phyloP scores from a whole-genome alignment of 2,113 vertebrate genomes.

The Chaenogobius annularis region DNA sequence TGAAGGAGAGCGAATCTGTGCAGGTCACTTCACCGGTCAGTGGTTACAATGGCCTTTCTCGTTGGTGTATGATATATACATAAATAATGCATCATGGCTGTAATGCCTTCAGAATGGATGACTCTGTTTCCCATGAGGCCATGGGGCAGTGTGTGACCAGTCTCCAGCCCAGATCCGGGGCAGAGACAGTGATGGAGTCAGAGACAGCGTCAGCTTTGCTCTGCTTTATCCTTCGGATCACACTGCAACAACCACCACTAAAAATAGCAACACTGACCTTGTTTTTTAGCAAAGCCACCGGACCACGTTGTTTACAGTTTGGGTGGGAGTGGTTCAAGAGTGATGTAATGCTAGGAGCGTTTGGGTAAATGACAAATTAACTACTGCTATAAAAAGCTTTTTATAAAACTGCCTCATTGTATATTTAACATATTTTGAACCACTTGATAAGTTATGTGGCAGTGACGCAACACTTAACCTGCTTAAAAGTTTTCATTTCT shows the following conservation, averaged over 20 bases:
- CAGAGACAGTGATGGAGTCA: constrained; percentile 53
- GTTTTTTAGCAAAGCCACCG: constrained; percentile 42
- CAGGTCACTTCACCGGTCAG: neutral
- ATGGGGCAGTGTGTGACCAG: constrained; percentile 38
- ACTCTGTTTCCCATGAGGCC: constrained; percentile 20
- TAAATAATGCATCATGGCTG: neutral
- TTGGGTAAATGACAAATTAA: neutral
- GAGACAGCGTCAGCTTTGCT: constrained; percentile 50
- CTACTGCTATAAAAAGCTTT: no score
- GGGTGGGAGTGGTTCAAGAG: neutral
- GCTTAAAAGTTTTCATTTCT: neutral
- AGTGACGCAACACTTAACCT: no score
- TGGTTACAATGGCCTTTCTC: neutral
- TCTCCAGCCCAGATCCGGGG: constrained; percentile 67
- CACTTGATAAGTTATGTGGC: neutral
- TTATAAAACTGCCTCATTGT: neutral
- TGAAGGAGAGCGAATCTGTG: neutral
- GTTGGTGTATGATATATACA: neutral
- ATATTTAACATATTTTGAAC: no score
- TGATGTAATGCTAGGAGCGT: constrained; percentile 2
- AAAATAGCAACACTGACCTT: constrained; percentile 67
- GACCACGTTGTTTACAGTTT: constrained; percentile 11
- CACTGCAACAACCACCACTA: constrained; percentile 54
- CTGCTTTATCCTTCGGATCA: constrained; percentile 55
- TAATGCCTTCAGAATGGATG: neutral